Conservation (phyloP, 2,797 vertebrate genomes). For the Esox masquinongy region DNA sequence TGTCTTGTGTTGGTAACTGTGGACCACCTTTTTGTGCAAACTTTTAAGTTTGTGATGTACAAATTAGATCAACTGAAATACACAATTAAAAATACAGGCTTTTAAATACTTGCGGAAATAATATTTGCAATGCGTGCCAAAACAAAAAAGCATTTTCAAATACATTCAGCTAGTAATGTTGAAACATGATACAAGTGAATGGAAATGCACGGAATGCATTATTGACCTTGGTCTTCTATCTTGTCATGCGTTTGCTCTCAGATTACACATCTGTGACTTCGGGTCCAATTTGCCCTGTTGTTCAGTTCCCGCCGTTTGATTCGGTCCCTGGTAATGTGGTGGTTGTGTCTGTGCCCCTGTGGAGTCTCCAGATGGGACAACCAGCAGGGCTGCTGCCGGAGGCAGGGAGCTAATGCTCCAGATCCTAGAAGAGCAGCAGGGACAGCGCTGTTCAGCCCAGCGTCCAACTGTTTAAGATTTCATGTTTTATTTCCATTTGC, state of each 20-base stretch:
- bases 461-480: conserved; percentile 18
- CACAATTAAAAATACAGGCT: too few species aligned
- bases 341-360: conserved; percentile 23
- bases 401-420: conserved; percentile 33
- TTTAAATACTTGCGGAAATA: too few species aligned
- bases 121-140: too few species aligned
- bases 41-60: too few species aligned
- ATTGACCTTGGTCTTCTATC: too few species aligned
- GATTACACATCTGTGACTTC: not conserved
- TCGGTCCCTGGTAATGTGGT: conserved; percentile 35
- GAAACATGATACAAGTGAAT: too few species aligned
- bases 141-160: too few species aligned
- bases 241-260: conserved; percentile 13
- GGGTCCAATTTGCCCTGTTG: not conserved
- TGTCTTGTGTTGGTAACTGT: too few species aligned
- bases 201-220: too few species aligned
- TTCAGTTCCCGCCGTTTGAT: conserved; percentile 30
- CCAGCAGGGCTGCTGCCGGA: conserved; percentile 37
- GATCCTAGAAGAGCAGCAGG: conserved; percentile 36
- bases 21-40: too few species aligned
- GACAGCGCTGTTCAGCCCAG: conserved; percentile 15
- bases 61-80: too few species aligned
- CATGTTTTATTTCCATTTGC: not conserved
- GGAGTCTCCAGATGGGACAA: conserved; percentile 40
- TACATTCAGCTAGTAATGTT: too few species aligned